Conservation (phyloP, 1,140 invertebrate species). For the Archivesica marissinica region DNA sequence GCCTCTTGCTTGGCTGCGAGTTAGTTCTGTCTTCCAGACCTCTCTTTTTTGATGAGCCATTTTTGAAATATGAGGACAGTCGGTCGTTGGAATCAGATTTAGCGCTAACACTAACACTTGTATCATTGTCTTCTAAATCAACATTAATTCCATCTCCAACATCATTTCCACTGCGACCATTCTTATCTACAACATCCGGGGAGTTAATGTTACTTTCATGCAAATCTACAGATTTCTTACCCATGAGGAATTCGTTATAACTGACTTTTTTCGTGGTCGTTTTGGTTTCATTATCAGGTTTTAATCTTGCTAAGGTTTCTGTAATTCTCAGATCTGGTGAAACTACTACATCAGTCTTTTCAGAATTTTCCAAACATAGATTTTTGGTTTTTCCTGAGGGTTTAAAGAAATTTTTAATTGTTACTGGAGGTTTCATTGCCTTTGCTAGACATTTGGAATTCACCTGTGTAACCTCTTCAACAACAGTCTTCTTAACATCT, state of each 20-base stretch:
- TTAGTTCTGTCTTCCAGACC: slow-evolving; percentile 24
- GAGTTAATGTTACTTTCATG: neutral
- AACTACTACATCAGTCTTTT: neutral
- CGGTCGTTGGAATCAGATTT: neutral
- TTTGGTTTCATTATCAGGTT: too few relatives aligned
- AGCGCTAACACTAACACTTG: neutral
- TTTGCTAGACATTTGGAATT: slow-evolving; percentile 70
- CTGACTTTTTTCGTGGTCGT: slow-evolving; percentile 16
- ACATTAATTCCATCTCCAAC: neutral
- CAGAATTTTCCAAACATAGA: neutral
- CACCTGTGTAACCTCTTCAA: slow-evolving; percentile 72
- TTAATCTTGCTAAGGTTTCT: too few relatives aligned
- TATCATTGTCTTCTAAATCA: neutral
- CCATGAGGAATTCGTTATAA: slow-evolving; percentile 30
- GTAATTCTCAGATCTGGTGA: neutral
- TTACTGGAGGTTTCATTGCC: slow-evolving; percentile 78
- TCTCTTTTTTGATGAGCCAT: slow-evolving; percentile 45
- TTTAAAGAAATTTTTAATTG: slow-evolving; percentile 80
- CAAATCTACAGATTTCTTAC: neutral
- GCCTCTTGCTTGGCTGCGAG: slow-evolving; percentile 56
- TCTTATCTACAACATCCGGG: neutral
- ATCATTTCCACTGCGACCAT: neutral
- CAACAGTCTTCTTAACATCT: slow-evolving; percentile 11
- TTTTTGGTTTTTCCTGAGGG: slow-evolving; percentile 40
- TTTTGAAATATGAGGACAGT: neutral